These are phyloP conservation scores for Smithornis capensis DNA, from an alignment of 2,113 vertebrate species.

Conservation along the genomic window DNA sequence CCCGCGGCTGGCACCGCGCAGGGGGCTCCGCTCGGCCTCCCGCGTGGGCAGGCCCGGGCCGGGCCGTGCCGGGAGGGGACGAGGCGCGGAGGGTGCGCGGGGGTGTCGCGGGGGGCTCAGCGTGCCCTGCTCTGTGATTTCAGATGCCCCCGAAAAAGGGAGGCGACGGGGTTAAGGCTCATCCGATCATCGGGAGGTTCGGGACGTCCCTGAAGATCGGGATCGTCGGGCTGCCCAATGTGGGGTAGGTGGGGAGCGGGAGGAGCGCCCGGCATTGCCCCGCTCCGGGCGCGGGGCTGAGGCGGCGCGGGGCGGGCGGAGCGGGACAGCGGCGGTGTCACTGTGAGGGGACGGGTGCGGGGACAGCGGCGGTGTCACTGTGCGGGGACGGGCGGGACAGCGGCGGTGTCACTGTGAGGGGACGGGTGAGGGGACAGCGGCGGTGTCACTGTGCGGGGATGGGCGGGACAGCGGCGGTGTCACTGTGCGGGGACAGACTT, in stretches of 20 bases:
- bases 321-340: no score
- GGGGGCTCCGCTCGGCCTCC: background rate
- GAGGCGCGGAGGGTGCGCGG: background rate
- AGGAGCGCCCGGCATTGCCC: background rate
- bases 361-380: no score
- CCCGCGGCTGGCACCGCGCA: background rate
- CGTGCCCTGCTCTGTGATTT: constrained; percentile 41
- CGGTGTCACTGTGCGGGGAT: no score
- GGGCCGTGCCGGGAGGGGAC: background rate
- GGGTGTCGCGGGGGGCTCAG: background rate
- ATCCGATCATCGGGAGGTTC: constrained; percentile 92
- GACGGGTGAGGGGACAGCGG: no score
- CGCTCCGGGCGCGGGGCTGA: no score
- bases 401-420: no score
- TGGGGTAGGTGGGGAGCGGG: constrained; percentile 81
- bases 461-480: no score
- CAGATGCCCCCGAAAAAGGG: constrained; percentile 98
- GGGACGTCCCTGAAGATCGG: constrained; percentile 97
- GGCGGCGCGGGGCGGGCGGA: no score
- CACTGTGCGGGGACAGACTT: accelerated
- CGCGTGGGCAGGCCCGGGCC: background rate
- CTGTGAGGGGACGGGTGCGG: no score
- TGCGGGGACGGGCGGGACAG: no score
- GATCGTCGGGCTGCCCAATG: constrained; percentile 97
- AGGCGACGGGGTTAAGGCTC: constrained; percentile 86